A percentile compares a stretch with the other conserved stretches of the same genome.
Conservation (phyloP, 2,113 vertebrate genomes). For the Cyprinodon variegatus region DNA sequence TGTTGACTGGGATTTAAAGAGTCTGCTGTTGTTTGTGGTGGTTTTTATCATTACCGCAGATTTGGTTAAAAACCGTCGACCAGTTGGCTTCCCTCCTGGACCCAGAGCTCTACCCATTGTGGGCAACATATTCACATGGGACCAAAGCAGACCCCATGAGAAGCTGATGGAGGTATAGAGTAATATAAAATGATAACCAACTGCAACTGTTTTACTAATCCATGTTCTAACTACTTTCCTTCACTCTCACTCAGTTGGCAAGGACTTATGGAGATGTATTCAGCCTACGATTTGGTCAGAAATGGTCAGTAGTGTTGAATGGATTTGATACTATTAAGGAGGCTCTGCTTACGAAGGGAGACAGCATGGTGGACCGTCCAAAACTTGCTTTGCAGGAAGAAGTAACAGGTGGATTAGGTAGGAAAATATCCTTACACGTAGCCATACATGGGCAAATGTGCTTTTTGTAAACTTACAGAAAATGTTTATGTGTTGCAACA, state of each 20-base stretch:
- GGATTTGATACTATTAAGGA: conserved; percentile 53
- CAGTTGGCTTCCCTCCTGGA: conserved; percentile 56
- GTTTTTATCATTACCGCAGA: conserved; percentile 50
- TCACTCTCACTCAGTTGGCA: conserved; percentile 36
- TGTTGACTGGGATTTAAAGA: conserved; percentile 55
- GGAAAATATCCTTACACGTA: neutral
- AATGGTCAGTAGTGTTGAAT: conserved; percentile 50
- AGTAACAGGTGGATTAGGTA: conserved; percentile 2
- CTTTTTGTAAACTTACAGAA: neutral
- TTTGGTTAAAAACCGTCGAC: conserved; percentile 38
- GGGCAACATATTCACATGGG: conserved; percentile 53
- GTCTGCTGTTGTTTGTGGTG: conserved; percentile 73
- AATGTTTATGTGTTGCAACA: neutral
- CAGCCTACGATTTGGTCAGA: conserved; percentile 49
- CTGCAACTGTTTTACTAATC: neutral
- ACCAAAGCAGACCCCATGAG: conserved; percentile 32
- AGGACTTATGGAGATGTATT: conserved; percentile 49
- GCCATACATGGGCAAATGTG: neutral
- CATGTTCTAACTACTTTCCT: neutral
- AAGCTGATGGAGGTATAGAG: conserved; percentile 37
- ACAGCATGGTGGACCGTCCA: conserved; percentile 52
- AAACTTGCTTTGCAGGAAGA: conserved; percentile 13
- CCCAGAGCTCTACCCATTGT: conserved; percentile 51
- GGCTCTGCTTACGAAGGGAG: conserved; percentile 57
- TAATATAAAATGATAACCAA: neutral